phyloP scores from a whole-genome alignment of 2,888 invertebrate genomes.

The Zaprionus bogoriensis region DNA sequence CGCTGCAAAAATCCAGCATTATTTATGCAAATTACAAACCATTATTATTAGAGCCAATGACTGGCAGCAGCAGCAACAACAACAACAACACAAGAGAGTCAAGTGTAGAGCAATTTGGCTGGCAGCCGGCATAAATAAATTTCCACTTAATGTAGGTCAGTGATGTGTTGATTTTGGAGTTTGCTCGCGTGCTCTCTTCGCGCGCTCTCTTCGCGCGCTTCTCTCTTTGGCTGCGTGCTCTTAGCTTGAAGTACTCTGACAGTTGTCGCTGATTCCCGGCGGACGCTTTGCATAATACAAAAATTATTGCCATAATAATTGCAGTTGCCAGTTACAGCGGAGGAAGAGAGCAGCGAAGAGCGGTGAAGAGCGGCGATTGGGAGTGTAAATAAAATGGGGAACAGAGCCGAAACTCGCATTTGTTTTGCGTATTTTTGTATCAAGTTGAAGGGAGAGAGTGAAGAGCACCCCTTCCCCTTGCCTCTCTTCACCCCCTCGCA shows the following conservation, averaged over 20 bases:
- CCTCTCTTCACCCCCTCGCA: slow-evolving; percentile 9
- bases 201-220: neutral
- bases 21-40: slow-evolving; percentile 75
- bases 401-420: slow-evolving; percentile 35
- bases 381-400: slow-evolving; percentile 4
- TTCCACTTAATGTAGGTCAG: slow-evolving; percentile 78
- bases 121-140: slow-evolving; percentile 78
- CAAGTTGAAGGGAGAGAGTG: no score
- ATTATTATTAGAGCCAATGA: slow-evolving; percentile 72
- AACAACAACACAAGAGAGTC: slow-evolving; percentile 30
- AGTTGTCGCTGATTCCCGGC: slow-evolving; percentile 22
- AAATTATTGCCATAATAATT: slow-evolving; percentile 39
- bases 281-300: slow-evolving; percentile 45
- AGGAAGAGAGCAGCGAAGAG: no score
- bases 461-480: neutral
- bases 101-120: slow-evolving; percentile 50
- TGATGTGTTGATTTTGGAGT: slow-evolving; percentile 53
- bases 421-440: slow-evolving; percentile 35
- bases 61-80: slow-evolving; percentile 39
- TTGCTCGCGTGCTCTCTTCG: slow-evolving; percentile 6
- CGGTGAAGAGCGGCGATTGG: neutral
- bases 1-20: slow-evolving; percentile 67
- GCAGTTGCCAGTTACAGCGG: slow-evolving; percentile 18
- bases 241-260: slow-evolving; percentile 48
- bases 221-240: slow-evolving; percentile 28